Base-by-base conservation (phyloP, 1,140 invertebrate species). In the Zaprionus nigranus region DNA sequence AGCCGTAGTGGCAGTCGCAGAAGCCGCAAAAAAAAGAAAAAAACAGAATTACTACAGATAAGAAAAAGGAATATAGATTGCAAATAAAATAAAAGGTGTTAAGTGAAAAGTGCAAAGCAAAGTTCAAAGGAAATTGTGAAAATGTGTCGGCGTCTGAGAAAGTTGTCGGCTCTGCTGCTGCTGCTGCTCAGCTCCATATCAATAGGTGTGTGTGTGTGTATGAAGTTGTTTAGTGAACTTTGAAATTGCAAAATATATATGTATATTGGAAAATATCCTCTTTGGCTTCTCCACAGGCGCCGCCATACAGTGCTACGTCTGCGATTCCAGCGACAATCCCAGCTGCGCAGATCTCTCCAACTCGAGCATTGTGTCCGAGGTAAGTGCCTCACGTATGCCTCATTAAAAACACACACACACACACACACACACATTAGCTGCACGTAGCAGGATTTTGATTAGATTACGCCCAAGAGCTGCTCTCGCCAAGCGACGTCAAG, bases 271-370 rank as follows among this genome's bases (percentile, higher is more conserved):
- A 68, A 51, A 67, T 59, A 67, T 59, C 20, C 36, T 62, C 62
- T 54, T 70, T 73, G 38, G 49, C 58, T 80, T 78, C 46, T 62
- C 77, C 30, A 57, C 75, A 92, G 91, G 82, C 75, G 93, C 93
- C 75, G 93, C 95, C 20, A 94, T 97, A 78, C 92, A 94, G 76
- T 97, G 97, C 88, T 97, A 95, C 92, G 95, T 96, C 64, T 97
- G 97, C 92, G 97, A 97, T 93, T 97, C 96, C 82, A 95, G 95
- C 85, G 95, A 94, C 70, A 96, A 97, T 93, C 95, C 95, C 53
- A 93, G 95, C 60, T 97, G 97, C 91, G 93, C 95, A 20, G 74
- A 92, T 82, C 81, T 91, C 49, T 79, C 91, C 15, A 90, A 92
- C 67, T 76, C 75, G 22, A 92, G 74, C 76, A 90, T 92, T 56